Evolutionary conservation across 2,797 vertebrate genomes (phyloP).

Genomic region (Cichlasoma orientale): DNA sequence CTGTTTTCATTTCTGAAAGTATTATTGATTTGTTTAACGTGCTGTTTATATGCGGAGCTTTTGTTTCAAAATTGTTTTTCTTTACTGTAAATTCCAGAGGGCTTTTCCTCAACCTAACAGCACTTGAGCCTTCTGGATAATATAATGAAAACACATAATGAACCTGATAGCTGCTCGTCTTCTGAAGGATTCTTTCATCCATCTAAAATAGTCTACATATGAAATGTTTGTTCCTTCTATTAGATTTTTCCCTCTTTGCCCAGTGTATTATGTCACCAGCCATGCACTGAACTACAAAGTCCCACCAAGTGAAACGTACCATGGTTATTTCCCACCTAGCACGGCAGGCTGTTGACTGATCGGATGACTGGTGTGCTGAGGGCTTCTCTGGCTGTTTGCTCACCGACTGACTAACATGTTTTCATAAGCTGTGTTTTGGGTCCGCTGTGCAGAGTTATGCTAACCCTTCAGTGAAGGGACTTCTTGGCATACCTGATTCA

Average conservation of each 20-base stretch:
- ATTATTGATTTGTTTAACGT: neutral
- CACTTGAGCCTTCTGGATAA: neutral
- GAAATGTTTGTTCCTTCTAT: too few relatives aligned
- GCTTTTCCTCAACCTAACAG: neutral
- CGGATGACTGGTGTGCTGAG: neutral
- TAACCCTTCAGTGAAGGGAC: slow-evolving; percentile 30
- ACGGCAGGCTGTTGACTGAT: neutral
- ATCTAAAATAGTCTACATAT: neutral
- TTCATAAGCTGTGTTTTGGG: slow-evolving; percentile 38
- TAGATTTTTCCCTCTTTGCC: too few relatives aligned
- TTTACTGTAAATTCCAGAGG: neutral
- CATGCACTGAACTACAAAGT: neutral
- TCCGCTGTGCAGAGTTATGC: slow-evolving; percentile 23
- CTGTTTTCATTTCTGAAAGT: neutral
- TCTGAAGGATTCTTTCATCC: neutral
- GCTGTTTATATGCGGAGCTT: neutral
- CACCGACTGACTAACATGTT: neutral
- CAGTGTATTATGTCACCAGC: neutral
- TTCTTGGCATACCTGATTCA: slow-evolving; percentile 55
- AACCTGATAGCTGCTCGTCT: neutral
- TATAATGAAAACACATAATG: neutral
- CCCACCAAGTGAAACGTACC: neutral
- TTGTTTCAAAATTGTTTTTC: neutral
- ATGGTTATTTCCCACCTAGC: neutral
- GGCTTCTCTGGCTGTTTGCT: neutral